Conservation (phyloP, 2,888 invertebrate genomes). For the Ophonus ardosiacus region DNA sequence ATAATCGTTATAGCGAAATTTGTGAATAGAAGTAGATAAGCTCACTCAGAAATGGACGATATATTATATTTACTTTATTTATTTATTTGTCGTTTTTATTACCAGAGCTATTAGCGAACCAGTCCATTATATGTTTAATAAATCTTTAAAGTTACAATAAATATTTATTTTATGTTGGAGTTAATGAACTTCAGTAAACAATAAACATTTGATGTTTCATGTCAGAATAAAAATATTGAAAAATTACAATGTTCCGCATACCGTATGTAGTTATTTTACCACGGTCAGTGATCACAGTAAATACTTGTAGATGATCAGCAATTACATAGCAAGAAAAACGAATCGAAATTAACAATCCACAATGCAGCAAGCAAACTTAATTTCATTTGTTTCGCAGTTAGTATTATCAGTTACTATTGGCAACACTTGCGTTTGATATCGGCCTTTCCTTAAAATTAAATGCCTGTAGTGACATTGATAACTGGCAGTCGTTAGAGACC, state of each 20-base stretch:
- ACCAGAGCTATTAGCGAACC: too few species aligned
- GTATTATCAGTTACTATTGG: constrained; percentile 30
- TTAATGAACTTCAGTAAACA: neutral
- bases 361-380: neutral
- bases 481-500: constrained; percentile 25
- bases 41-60: too few species aligned
- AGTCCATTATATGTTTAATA: neutral
- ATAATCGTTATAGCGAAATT: too few species aligned
- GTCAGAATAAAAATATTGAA: constrained; percentile 21
- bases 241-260: constrained; percentile 28
- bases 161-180: neutral
- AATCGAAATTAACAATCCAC: constrained; percentile 36
- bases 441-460: constrained; percentile 22
- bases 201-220: neutral
- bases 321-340: constrained; percentile 38
- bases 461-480: constrained; percentile 7
- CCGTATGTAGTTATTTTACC: constrained; percentile 38
- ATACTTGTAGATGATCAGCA: constrained; percentile 44
- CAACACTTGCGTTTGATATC: constrained; percentile 8
- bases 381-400: neutral
- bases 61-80: too few species aligned
- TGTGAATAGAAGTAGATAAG: too few species aligned
- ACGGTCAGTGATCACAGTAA: constrained; percentile 42
- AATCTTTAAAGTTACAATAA: neutral
- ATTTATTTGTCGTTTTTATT: too few species aligned